phyloP scores from a whole-genome alignment of 2,888 invertebrate species.

The Dynastes maya region DNA sequence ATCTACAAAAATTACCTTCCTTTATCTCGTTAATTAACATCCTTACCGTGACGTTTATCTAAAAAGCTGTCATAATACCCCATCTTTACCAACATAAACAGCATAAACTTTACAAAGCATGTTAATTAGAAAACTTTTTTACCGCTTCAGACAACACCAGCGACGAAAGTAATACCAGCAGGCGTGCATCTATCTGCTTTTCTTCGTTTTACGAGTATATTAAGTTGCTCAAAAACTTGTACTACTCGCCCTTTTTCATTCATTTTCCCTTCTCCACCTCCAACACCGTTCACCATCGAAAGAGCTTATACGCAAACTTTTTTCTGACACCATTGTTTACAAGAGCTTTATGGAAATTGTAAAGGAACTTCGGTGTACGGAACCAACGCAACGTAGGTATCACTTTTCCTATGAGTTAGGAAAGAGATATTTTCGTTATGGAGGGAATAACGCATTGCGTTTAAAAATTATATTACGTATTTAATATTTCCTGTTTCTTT shows the following conservation, averaged over 20 bases:
- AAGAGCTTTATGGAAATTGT: constrained; percentile 1
- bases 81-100: neutral
- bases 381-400: too few species aligned
- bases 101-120: constrained; percentile 29
- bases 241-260: neutral
- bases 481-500: too few species aligned
- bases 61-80: constrained; percentile 20
- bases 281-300: neutral
- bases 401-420: too few species aligned
- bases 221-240: constrained; percentile 27
- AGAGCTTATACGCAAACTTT: neutral
- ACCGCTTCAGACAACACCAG: neutral
- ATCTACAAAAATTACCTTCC: neutral
- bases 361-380: neutral
- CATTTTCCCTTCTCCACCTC: neutral
- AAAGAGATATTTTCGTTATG: too few species aligned
- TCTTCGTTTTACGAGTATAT: constrained; percentile 6
- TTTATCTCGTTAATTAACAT: neutral
- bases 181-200: constrained; percentile 1
- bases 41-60: neutral
- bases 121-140: constrained; percentile 41
- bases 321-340: neutral
- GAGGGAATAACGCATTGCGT: too few species aligned
- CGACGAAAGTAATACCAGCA: constrained; percentile 18
- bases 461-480: too few species aligned